Conservation (phyloP, 2,797 vertebrate species). For the Rhodeus uyekii region DNA sequence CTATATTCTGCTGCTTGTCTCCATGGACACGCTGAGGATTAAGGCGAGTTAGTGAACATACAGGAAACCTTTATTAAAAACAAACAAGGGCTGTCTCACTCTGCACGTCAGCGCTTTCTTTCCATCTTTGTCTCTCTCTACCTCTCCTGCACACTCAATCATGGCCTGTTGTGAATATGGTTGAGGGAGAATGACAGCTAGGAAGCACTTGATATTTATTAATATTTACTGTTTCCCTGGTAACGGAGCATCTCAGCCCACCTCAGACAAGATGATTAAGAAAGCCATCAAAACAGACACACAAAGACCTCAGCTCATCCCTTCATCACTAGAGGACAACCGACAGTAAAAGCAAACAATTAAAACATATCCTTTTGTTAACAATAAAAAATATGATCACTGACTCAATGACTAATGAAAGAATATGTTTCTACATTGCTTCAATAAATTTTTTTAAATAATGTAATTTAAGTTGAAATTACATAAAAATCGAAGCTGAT, state of each 20-base stretch:
- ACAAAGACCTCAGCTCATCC: neutral
- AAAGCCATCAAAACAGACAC: conserved; percentile 16
- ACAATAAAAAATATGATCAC: neutral
- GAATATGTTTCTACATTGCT: too few species aligned
- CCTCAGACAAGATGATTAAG: conserved; percentile 18
- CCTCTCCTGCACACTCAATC: neutral
- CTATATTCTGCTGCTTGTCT: conserved; percentile 39
- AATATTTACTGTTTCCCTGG: conserved; percentile 40
- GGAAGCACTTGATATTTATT: conserved; percentile 7
- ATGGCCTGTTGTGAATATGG: neutral
- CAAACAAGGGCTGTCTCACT: conserved; percentile 44
- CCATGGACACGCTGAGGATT: conserved; percentile 47
- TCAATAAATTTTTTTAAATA: too few species aligned
- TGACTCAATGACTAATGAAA: too few species aligned
- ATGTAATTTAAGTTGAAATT: too few species aligned
- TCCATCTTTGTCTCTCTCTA: neutral
- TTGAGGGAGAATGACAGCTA: neutral
- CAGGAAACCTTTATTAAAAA: conserved; percentile 63
- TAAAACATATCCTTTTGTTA: neutral
- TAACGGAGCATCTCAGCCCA: conserved; percentile 13
- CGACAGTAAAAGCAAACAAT: neutral
- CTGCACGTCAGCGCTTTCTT: neutral
- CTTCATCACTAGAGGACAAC: neutral
- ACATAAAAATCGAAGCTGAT: too few species aligned
- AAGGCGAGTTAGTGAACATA: conserved; percentile 37